These are phyloP conservation scores for Cynopterus sphinx DNA, from an alignment of 2,797 vertebrate genomes.

Conservation along the genomic window DNA sequence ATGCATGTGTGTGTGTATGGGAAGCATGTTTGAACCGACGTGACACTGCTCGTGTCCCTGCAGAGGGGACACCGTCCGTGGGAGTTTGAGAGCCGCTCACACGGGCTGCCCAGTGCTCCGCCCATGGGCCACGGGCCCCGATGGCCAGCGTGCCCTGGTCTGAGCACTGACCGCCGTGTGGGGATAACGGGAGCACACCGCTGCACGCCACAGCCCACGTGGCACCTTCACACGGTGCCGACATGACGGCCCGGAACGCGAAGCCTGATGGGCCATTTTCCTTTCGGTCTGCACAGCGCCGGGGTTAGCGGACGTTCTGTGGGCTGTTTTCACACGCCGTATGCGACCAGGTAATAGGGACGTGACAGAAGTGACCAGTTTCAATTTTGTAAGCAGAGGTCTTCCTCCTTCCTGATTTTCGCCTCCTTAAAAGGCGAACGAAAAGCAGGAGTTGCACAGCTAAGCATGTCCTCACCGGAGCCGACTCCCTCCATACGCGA, in stretches of 20 bases:
- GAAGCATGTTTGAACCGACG: slow-evolving; percentile 50
- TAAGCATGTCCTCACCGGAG: not conserved
- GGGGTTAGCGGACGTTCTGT: not conserved
- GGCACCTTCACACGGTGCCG: no score
- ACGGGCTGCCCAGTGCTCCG: no score
- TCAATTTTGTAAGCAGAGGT: slow-evolving; percentile 13
- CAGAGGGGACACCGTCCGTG: no score
- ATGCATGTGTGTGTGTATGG: not conserved
- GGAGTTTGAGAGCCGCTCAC: no score
- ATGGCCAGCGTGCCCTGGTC: no score
- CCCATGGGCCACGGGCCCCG: no score
- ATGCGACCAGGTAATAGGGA: not conserved
- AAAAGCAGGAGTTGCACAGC: not conserved
- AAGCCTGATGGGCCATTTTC: not conserved
- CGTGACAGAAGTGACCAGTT: not conserved
- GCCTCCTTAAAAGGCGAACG: not conserved
- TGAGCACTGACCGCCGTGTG: no score
- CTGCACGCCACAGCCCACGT: no score
- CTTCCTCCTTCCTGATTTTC: not conserved
- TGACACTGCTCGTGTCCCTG: not conserved
- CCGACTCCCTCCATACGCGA: no score
- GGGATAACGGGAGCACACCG: no score
- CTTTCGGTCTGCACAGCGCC: not conserved
- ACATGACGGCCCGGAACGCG: no score
- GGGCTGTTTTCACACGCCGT: not conserved